Base-by-base conservation (phyloP, 1,140 invertebrate species). In the Hermatobates lingyangjiaoensis region DNA sequence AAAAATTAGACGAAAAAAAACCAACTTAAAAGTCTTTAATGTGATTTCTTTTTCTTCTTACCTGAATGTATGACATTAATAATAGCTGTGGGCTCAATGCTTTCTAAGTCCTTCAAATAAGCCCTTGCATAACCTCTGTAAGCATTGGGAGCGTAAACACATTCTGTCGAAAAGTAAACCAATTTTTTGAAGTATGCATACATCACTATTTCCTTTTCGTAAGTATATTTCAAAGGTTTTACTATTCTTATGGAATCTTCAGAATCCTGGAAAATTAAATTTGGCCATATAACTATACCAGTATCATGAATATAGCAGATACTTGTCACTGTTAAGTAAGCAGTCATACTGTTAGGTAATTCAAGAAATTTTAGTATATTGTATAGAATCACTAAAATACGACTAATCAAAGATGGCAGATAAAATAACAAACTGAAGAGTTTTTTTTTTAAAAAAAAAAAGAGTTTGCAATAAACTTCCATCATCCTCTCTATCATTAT, bases 181-280 rank as follows among this genome's bases (percentile, higher is more conserved):
- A 99, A 67, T 59, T 87, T 87, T 65, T 93, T 93, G 63, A 91
- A 96, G 67, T 95, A 91, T 1, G 93, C 93, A 72, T 97, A 98
- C 88, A 99, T 95, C 0, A 99, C 96, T 63, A 99, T 99, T 72
- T 99, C 96, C 64, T 98, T 98, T 68, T 99, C 95, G 67, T 98
- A 99, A 2, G 91, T 85, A 63, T 98, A 99, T 66, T 98, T 98
- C 23, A 99, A 78, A 4, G 95, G 96, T 66, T 99, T 99, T 48
- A 89, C 92, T 58, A 93, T 71, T 3, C 89, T 87, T 57, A 98
- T 86, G 18, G 81, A 73, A 53, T 87, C 89, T 64, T 89, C 86
- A 57, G 79, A 75, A 27, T 83, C 79, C 74, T 91, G 67, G 53
- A 73, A 71, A 58, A 60, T 58, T 38, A 24, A 48, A n/a, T n/a